A percentile compares a stretch with the other conserved stretches of the same genome.
phyloP scores from a whole-genome alignment of 2,113 vertebrate species.

The Helogale parvula region DNA sequence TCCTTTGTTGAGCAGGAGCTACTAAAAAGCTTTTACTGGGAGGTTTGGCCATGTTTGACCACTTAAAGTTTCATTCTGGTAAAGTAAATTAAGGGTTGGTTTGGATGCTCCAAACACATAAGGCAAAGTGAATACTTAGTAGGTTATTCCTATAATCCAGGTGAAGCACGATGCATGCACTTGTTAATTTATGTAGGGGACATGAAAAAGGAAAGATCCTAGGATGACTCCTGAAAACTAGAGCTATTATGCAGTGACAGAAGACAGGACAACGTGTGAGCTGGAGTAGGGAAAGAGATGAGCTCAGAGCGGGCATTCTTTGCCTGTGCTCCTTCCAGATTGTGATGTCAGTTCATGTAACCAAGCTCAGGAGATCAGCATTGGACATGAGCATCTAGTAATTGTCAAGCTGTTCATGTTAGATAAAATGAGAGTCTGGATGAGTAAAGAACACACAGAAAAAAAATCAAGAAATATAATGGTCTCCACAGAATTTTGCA shows the following conservation, averaged over 20 bases:
- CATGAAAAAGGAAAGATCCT: background rate
- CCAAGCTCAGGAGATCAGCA: background rate
- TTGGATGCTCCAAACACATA: background rate
- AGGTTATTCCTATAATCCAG: background rate
- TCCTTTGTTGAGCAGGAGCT: background rate
- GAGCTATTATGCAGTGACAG: background rate
- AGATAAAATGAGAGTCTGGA: background rate
- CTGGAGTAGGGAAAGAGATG: background rate
- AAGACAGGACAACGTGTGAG: background rate
- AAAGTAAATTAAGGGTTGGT: background rate
- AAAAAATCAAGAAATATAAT: background rate
- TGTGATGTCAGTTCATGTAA: background rate
- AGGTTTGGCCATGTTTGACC: background rate
- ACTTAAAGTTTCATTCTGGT: background rate
- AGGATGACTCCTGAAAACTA: background rate
- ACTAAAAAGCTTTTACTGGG: background rate
- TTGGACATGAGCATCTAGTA: background rate
- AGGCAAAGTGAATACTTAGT: background rate
- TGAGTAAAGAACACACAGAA: background rate
- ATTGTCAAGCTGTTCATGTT: background rate
- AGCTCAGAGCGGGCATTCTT: background rate
- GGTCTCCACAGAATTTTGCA: background rate
- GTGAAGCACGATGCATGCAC: background rate
- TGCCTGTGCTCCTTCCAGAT: background rate
- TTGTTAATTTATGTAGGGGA: background rate